Evolutionary conservation across 2,888 invertebrate species (phyloP), one percentile per base, ranked within the genome.

Genomic region (Baronia brevicornis): DNA sequence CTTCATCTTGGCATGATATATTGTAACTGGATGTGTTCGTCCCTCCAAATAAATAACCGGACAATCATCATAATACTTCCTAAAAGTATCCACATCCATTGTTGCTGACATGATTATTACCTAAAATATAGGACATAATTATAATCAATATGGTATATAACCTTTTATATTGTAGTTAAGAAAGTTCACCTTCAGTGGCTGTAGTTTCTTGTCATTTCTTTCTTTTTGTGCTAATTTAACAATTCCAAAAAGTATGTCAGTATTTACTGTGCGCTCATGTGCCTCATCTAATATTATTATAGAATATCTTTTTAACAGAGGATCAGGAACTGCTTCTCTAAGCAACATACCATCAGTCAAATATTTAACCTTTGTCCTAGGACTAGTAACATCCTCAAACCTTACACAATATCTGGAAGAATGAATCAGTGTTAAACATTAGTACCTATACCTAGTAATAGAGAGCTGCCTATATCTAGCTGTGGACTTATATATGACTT

Each of bases 301-400:
- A 12, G 91, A 89, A 64, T 98, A 98, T 43, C 90, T 88, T 38
- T 87, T 87, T 2, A 96, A 66, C 19, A 91, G 66, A 4, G 90
- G 89, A 69, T 95, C 94, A 25, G 84, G 77, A 59, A 97, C 91
- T 0, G 97, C 95, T 78, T 98, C 97, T 33, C 97, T 86, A 3
- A 98, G 80, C 49, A 98, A 77, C 90, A 96, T 96, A 21, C 98
- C 98, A 78, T 98, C 98, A 2, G 98, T 98, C 59, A 97, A 80
- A 69, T 92, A 98, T 60, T 94, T 95, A 4, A 98, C 90, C 73
- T 91, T 92, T 0, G 98, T 97, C 39, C 86, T 85, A 1, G 87
- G 73, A 25, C 92, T 91, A 0, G 95, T 93, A 1, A 89, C 88
- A 75, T 97, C 95, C 74, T 97, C 96, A 85, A 98, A 98, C 44